phyloP scores from a whole-genome alignment of 64 coral and sea anemone genomes.

The Hydrozoanthus tunicans region DNA sequence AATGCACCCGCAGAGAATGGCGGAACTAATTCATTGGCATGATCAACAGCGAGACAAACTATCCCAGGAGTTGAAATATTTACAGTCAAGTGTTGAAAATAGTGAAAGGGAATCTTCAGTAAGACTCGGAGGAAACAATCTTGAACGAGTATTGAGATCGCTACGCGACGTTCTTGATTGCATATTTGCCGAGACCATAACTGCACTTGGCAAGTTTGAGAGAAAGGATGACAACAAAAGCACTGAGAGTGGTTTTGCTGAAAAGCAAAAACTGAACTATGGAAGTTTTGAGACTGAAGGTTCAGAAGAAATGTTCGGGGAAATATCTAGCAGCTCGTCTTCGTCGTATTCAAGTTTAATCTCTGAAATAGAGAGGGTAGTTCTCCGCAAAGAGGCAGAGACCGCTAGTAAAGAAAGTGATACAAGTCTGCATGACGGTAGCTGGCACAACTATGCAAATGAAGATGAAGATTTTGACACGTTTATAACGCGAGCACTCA shows the following conservation, averaged over 20 bases:
- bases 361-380: slow-evolving; percentile 18
- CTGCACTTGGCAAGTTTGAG: slow-evolving; percentile 30
- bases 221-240: slow-evolving; percentile 6
- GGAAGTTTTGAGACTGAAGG: not conserved
- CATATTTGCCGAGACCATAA: slow-evolving; percentile 46
- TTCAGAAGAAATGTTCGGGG: slow-evolving; percentile 1
- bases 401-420: not conserved
- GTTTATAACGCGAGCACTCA: not conserved
- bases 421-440: not conserved
- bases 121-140: not conserved
- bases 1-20: slow-evolving; percentile 18
- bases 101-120: not conserved
- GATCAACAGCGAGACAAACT: slow-evolving; percentile 28
- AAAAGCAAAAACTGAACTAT: not conserved
- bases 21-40: slow-evolving; percentile 40
- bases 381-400: not conserved
- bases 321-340: slow-evolving; percentile 23
- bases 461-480: slow-evolving; percentile 1
- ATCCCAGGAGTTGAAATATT: slow-evolving; percentile 6
- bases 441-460: not conserved
- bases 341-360: slow-evolving; percentile 54
- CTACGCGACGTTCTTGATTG: slow-evolving; percentile 43
- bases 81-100: not conserved
- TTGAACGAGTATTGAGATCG: slow-evolving; percentile 45
- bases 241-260: not conserved